Evolutionary conservation across 2,797 vertebrate genomes (phyloP).

Genomic region (Coreius guichenoti): DNA sequence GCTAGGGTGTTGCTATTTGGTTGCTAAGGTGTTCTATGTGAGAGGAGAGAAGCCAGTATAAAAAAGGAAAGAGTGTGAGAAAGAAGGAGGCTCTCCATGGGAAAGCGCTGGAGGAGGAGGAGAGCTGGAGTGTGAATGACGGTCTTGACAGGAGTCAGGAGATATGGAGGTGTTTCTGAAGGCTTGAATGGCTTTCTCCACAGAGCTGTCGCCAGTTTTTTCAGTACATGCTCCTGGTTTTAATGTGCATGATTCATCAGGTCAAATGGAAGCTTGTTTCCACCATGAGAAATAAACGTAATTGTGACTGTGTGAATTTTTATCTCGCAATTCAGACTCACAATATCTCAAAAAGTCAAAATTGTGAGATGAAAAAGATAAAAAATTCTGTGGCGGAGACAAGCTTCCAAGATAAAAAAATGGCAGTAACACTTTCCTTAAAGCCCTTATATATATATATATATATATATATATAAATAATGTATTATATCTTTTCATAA

Average conservation of each 20-base stretch:
- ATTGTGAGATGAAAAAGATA: not conserved
- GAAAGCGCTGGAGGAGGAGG: not conserved
- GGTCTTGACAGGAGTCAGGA: not conserved
- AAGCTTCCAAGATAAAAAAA: too few species aligned
- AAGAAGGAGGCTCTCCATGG: not conserved
- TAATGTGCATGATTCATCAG: not conserved
- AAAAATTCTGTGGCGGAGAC: too few species aligned
- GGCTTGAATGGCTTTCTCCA: not conserved
- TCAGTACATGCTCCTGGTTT: not conserved
- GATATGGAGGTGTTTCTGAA: constrained; percentile 19
- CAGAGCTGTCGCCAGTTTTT: not conserved
- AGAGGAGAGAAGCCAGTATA: not conserved
- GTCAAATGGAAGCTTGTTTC: not conserved
- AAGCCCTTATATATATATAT: too few species aligned
- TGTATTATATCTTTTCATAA: not conserved
- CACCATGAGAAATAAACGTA: not conserved
- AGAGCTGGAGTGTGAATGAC: constrained; percentile 22
- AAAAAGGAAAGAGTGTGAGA: not conserved
- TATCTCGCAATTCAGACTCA: not conserved
- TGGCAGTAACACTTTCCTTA: too few species aligned
- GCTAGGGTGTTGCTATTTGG: not conserved
- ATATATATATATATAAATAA: not conserved
- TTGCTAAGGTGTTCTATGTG: constrained; percentile 1
- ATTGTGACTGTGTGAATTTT: not conserved
- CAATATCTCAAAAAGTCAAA: not conserved